A percentile compares a stretch with the other conserved stretches of the same genome.
phyloP scores from a whole-genome alignment of 2,888 invertebrate species.

The Sialis lutaria region DNA sequence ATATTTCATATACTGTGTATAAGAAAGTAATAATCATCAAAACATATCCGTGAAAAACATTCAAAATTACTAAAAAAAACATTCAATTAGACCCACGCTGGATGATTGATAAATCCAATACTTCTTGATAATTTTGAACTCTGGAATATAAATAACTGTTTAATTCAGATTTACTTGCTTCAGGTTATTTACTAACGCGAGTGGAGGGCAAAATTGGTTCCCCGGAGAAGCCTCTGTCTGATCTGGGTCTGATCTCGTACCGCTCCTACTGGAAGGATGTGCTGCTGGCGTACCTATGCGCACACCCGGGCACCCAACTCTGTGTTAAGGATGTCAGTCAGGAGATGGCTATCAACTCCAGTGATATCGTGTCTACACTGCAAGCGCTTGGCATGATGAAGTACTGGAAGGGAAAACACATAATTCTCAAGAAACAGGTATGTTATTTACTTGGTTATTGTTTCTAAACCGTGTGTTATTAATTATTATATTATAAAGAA shows the following conservation, averaged over 20 bases:
- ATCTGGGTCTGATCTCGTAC: slow-evolving; percentile 93
- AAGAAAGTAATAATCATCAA: too few species aligned
- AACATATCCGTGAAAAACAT: neutral
- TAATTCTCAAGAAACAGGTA: slow-evolving; percentile 86
- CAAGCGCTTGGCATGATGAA: slow-evolving; percentile 95
- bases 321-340: slow-evolving; percentile 81
- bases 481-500: too few species aligned
- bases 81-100: too few species aligned
- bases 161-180: slow-evolving; percentile 13
- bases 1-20: too few species aligned
- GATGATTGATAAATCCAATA: too few species aligned
- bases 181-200: slow-evolving; percentile 90
- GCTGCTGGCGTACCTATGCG: slow-evolving; percentile 76
- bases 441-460: neutral
- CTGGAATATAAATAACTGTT: neutral
- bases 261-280: slow-evolving; percentile 98
- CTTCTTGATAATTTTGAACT: too few species aligned
- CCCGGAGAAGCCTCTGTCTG: slow-evolving; percentile 95
- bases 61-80: neutral
- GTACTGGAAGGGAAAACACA: slow-evolving; percentile 98
- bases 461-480: neutral
- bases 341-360: slow-evolving; percentile 90
- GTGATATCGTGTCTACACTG: slow-evolving; percentile 93
- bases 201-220: slow-evolving; percentile 98
- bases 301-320: slow-evolving; percentile 72